Evolutionary conservation across 2,797 vertebrate genomes (phyloP), one percentile per base, ranked within the genome.

Genomic region (Danio tinwini): DNA sequence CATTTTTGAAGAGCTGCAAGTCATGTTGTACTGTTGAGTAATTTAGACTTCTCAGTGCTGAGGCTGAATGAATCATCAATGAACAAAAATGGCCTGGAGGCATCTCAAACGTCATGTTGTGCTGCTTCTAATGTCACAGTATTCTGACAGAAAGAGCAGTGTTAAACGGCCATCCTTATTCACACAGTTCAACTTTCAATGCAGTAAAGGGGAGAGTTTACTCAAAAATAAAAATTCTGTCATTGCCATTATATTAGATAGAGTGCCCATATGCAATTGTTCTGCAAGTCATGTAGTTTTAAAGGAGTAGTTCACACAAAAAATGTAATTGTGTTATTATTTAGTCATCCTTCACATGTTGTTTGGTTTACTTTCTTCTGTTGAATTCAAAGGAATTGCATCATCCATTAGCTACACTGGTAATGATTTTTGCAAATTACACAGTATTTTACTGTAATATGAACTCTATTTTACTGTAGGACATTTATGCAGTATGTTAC

Each of bases 101-200:
- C n/a, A 29, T 29, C 29, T 29, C 5, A 53, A 3, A 56, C 40
- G 16, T 12, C 8, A 16, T 63, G 37, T 5, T 19, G 50, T n/a
- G 64, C 14, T 21, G 11, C n/a, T 45, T 17, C 21, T 68, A 14
- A 68, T 39, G 29, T 45, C 39, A 65, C 49, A 50, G 3, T 19
- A 19, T 39, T 13, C 5, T 19, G 58, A 61, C 0, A 19, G 13
- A 45, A 58, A 45, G 17, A 16, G 10, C 10, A 17, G 50, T 52
- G 62, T 73, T 52, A 5, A 55, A 76, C 11, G 49, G 49, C 55
- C 12, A 55, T 7, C 37, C 39, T 76, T 5, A 64, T 21, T 65
- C 39, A 55, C 17, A 16, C 14, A n/a, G 5, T 17, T 64, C 7
- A 40, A 40, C 29, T 19, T 50, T 75, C 11, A 16, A n/a, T 52